Percentiles rank a stretch among this genome's conserved stretches.
Evolutionary conservation across 1,140 invertebrate genomes (phyloP).

Genomic region (Pseudoatta argentina): DNA sequence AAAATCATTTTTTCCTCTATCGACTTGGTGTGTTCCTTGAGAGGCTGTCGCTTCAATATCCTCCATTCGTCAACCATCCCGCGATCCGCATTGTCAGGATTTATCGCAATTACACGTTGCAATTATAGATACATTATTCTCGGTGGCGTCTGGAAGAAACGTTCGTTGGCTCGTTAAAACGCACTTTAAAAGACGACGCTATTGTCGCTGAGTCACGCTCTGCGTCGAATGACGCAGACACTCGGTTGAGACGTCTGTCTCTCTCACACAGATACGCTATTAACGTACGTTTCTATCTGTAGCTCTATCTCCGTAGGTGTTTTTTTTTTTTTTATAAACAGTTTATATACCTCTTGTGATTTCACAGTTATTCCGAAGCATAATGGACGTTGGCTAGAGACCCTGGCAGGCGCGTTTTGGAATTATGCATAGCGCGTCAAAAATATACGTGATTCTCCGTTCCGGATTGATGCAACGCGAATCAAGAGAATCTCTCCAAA

Average conservation of each 20-base stretch:
- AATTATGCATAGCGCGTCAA: conserved; percentile 20
- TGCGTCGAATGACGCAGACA: conserved; percentile 7
- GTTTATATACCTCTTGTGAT: conserved; percentile 21
- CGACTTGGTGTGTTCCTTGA: too few species aligned
- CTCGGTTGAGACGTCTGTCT: not conserved
- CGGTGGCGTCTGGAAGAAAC: not conserved
- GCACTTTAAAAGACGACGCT: conserved; percentile 1
- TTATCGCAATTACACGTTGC: not conserved
- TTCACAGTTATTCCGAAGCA: conserved; percentile 45
- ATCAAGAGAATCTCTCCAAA: not conserved
- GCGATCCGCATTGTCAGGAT: not conserved
- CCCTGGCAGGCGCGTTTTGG: conserved; percentile 32
- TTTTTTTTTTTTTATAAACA: not conserved
- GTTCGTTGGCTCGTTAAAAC: not conserved
- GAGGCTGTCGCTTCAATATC: too few species aligned
- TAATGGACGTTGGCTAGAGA: conserved; percentile 45
- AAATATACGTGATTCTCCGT: conserved; percentile 58
- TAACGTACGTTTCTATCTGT: not conserved
- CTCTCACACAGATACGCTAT: not conserved
- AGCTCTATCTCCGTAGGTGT: conserved; percentile 18
- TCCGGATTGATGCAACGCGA: not conserved
- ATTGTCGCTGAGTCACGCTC: conserved; percentile 20
- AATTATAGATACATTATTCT: not conserved
- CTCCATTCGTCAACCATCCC: not conserved
- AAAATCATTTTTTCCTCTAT: too few species aligned